phyloP scores from a whole-genome alignment of 2,888 invertebrate genomes.

The Agapostemon virescens region DNA sequence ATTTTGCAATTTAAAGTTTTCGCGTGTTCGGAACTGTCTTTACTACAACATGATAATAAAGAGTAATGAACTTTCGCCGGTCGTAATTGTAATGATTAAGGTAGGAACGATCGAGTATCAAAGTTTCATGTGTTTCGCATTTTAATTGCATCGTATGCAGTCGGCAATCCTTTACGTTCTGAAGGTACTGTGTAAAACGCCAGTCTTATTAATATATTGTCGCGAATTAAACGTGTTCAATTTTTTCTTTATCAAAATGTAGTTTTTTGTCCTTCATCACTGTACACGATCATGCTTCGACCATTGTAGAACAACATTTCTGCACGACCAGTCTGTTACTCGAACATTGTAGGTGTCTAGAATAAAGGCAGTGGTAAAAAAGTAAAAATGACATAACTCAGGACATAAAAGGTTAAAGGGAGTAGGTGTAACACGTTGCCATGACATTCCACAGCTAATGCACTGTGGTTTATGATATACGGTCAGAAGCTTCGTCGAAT shows the following conservation, averaged over 20 bases:
- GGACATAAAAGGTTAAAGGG: slow-evolving; percentile 1
- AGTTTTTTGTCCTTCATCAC: background rate
- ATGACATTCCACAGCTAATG: background rate
- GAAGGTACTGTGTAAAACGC: background rate
- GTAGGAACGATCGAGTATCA: background rate
- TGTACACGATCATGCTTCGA: background rate
- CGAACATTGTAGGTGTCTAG: background rate
- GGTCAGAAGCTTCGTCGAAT: background rate
- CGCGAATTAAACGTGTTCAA: background rate
- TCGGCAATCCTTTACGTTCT: background rate
- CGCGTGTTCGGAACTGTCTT: background rate
- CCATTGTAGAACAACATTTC: background rate
- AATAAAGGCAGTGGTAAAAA: background rate
- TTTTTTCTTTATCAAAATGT: background rate
- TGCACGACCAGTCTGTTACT: background rate
- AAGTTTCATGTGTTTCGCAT: background rate
- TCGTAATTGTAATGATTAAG: background rate
- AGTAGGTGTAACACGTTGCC: slow-evolving; percentile 4
- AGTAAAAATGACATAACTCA: background rate
- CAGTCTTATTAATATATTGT: background rate
- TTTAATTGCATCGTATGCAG: background rate
- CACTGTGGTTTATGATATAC: background rate
- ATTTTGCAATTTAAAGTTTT: background rate
- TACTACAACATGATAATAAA: background rate
- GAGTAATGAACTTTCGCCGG: background rate